Evolutionary conservation across 2,888 invertebrate genomes (phyloP).

Genomic region (Andrena trimmerana): DNA sequence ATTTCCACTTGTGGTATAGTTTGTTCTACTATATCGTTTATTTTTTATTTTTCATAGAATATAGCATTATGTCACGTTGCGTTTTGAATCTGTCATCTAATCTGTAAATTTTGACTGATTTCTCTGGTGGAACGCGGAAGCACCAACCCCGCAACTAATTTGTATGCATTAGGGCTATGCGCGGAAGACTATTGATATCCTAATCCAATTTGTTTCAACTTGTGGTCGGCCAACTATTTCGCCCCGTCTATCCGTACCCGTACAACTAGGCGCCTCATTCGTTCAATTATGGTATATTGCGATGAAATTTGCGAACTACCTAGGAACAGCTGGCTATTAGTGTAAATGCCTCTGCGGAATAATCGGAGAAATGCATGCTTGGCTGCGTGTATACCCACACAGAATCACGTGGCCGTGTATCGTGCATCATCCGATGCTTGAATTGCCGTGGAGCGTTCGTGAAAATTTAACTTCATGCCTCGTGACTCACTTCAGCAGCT

Average conservation of each 20-base stretch:
- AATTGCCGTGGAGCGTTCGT: slow-evolving; percentile 25
- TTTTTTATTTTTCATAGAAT: no score
- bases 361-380: slow-evolving; percentile 42
- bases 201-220: slow-evolving; percentile 49
- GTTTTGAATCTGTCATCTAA: neutral
- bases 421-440: slow-evolving; percentile 1
- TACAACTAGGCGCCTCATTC: slow-evolving; percentile 47
- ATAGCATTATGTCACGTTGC: neutral
- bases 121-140: neutral
- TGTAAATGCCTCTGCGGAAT: slow-evolving; percentile 54
- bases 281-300: slow-evolving; percentile 46
- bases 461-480: slow-evolving; percentile 28
- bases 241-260: slow-evolving; percentile 33
- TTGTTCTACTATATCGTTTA: no score
- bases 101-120: neutral
- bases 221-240: slow-evolving; percentile 48
- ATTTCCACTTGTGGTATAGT: no score
- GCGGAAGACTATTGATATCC: slow-evolving; percentile 31
- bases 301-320: slow-evolving; percentile 55
- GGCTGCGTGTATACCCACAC: slow-evolving; percentile 27
- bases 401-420: slow-evolving; percentile 27
- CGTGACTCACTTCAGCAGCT: neutral
- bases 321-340: slow-evolving; percentile 55
- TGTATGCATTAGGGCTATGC: neutral
- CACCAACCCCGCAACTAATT: neutral